phyloP scores from a whole-genome alignment of 2,113 vertebrate species.

The Euleptes europaea region DNA sequence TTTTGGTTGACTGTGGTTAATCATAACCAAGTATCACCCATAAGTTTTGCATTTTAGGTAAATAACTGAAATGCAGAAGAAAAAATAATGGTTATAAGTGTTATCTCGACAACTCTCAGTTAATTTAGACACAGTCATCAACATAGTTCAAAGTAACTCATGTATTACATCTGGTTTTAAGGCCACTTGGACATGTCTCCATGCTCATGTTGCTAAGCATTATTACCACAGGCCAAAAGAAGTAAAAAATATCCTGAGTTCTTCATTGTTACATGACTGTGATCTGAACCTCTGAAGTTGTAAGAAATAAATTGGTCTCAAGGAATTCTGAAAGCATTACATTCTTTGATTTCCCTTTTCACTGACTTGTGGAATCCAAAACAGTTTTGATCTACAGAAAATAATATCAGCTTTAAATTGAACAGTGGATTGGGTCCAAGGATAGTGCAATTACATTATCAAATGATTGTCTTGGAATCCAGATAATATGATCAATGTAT shows the following conservation, averaged over 20 bases:
- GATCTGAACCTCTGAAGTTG: not conserved
- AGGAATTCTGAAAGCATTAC: not conserved
- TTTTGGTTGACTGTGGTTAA: not conserved
- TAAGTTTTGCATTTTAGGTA: not conserved
- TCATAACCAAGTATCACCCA: not conserved
- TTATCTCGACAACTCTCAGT: not conserved
- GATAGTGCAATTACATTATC: not conserved
- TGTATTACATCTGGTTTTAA: not conserved
- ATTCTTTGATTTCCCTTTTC: not conserved
- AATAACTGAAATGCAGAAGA: accelerated
- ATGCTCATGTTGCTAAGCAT: not conserved
- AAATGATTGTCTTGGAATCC: not conserved
- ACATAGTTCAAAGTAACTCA: not conserved
- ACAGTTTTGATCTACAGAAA: not conserved
- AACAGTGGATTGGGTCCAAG: not conserved
- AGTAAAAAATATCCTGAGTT: not conserved
- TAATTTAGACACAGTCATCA: accelerated
- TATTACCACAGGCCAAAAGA: not conserved
- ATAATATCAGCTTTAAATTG: not conserved
- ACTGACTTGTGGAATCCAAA: not conserved
- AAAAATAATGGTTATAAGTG: accelerated
- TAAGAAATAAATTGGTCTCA: not conserved
- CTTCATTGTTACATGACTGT: not conserved
- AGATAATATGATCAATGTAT: too few relatives aligned
- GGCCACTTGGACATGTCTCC: not conserved